Evolutionary conservation across 2,888 invertebrate species (phyloP), one percentile per base, ranked within the genome.

Genomic region (Cerastis leucographa): DNA sequence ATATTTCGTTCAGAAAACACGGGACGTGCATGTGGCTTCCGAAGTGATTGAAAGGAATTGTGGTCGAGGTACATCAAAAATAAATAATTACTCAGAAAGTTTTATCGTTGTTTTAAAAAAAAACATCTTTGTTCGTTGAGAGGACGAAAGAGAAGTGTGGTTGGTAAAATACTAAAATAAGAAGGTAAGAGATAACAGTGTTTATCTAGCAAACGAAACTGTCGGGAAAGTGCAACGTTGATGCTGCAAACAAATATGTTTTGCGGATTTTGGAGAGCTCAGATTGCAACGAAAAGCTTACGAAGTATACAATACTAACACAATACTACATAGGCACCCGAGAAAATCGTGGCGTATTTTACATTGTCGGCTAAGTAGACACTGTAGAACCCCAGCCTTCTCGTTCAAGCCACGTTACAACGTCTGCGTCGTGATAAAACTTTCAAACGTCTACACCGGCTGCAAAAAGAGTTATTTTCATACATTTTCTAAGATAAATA

Each of bases 401-500:
- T n/a, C n/a, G n/a, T n/a, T n/a, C n/a, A 17, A 35, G 22, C 51
- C 35, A 59, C 61, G 44, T 65, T 46, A 44, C 9, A 40, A 51
- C 29, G 11, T 25, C 29, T 4, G 19, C 29, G n/a, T 46, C 54
- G 68, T 66, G 35, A 59, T 54, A 66, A 82, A 65, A 40, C 40
- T 40, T 80, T 59, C 59, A 61, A 61, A 46, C 46, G 17, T 35
- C 25, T 54, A 9, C 35, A 17, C 9, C 14, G 59, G 25, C 29
- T 14, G 25, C 49, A 74, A 78, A 73, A 81, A 61, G 46, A 66
- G 46, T 54, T 59, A 54, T 78, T 54, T 56, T 49, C 51, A 72
- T 56, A 81, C 42, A 84, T 81, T 84, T 71, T 51, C 44, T 62
- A 42, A 51, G 49, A 70, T 80, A 85, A 80, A 73, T 83, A 80